These are phyloP conservation scores for Sipha flava DNA, from an alignment of 1,140 invertebrate species.

Conservation along the genomic window DNA sequence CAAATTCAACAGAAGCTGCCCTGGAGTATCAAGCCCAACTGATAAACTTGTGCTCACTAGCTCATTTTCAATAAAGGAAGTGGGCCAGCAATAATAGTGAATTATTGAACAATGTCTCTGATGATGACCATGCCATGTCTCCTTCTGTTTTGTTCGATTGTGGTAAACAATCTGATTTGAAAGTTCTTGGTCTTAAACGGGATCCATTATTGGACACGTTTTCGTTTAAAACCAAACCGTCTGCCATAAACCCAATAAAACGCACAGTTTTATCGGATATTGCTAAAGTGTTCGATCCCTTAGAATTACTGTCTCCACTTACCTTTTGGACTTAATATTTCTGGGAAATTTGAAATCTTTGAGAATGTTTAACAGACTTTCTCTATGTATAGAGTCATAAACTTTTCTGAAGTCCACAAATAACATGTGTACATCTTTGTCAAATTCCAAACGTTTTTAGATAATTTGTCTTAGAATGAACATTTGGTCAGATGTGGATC, in stretches of 20 bases:
- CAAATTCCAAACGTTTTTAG: too few species aligned
- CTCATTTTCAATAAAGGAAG: slow-evolving; percentile 38
- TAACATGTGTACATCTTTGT: too few species aligned
- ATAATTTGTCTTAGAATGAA: too few species aligned
- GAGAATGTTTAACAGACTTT: too few species aligned
- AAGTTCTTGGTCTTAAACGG: slow-evolving; percentile 32
- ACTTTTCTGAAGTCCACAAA: too few species aligned
- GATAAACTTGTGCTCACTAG: slow-evolving; percentile 32
- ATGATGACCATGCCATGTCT: neutral
- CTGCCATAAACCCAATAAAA: too few species aligned
- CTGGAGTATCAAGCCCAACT: slow-evolving; percentile 34
- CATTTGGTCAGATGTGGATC: too few species aligned
- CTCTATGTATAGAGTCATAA: too few species aligned
- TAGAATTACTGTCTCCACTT: slow-evolving; percentile 43
- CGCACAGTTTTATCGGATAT: slow-evolving; percentile 39
- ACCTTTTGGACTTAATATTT: too few species aligned
- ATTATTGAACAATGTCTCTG: neutral
- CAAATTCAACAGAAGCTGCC: slow-evolving; percentile 35
- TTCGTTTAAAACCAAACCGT: neutral
- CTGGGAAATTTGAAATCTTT: too few species aligned
- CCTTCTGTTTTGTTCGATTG: neutral
- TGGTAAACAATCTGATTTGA: neutral
- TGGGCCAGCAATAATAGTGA: slow-evolving; percentile 35
- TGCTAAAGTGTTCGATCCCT: slow-evolving; percentile 43
- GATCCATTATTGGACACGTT: neutral